Base-by-base conservation (phyloP, 2,888 invertebrate genomes). In the Trissolcus brochymenae region DNA sequence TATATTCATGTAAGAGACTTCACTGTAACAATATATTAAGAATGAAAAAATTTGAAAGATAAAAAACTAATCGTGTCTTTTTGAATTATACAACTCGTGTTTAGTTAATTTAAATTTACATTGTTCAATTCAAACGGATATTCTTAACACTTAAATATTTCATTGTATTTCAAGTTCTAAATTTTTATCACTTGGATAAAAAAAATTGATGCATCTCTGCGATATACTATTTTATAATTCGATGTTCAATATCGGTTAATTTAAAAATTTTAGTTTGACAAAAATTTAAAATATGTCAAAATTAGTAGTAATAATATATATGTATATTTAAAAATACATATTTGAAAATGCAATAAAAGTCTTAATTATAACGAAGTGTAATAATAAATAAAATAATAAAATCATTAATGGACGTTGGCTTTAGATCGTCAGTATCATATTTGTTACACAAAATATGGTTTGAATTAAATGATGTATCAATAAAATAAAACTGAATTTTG, bases 261-360 rank as follows among this genome's bases (percentile, higher is more conserved):
- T 57, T 17, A 13, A 40, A 40, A 17, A 35, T 35, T 17, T 35
- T 17, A 55, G 16, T 46, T 46, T 46, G 46, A 35, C 46, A 14
- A 16, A 46, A 46, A 14, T 46, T 2, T 51, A 51, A 11, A 51
- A 51, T 11, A 17, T 46, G 14, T 46, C 6, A 35, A 35, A 35
- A 35, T 9, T 9, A 21, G 11, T 16, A 9, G 1, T 51, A 51
- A 17, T 6, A 19, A 51, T 51, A 51, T 6, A 13, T 16, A 51
- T 51, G 19, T 35, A 17, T 16, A 51, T 51, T 51, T 35, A 17
- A 51, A 51, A 51, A 51, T 61, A 61, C 40, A 61, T 25, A 61
- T 35, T 35, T 35, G 35, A 60, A 60, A 29, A 49, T 57, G 57
- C 29, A 14, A 46, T 46, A 46, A 41, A 41, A 46, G 46, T 46